Evolutionary conservation across 1,140 invertebrate species (phyloP), one percentile per base, ranked within the genome.

Genomic region (Bombus difficillimus): DNA sequence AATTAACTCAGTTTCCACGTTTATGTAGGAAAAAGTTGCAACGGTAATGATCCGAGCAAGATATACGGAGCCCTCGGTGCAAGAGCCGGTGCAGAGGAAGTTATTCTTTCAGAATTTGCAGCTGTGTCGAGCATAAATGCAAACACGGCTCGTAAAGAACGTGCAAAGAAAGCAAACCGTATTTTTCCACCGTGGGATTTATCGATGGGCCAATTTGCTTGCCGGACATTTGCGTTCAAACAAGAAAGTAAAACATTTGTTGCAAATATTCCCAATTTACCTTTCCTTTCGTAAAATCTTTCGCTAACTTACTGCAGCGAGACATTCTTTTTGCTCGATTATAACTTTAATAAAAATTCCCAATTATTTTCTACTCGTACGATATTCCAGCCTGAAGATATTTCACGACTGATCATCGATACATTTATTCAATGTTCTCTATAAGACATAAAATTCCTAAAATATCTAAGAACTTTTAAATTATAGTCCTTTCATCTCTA

Each of bases 101-200:
- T 85, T 85, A 53, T 85, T 85, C 76, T 85, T 84, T 80, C 68
- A 34, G 43, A 53, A 84, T 79, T 79, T 22, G 75, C 75, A 79
- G 83, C 83, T 80, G 83, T 39, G 76, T 62, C 53, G 53, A 39
- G 39, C 57, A 39, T 34, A 41, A 80, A 72, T 57, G 75, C 76
- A 83, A 68, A 77, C 81, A 69, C 2, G 47, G 34, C 41, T 72
- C 76, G 37, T 64, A 80, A 80, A 80, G 83, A 80, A 72, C 76
- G 39, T 28, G 68, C 76, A 85, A 80, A 72, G 83, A 80, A 85
- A 85, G 76, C 83, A 80, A 47, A 47, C 76, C 59, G 78, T 85
- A 80, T 80, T 85, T 85, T 85, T 85, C 57, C 68, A 22, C 2
- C 32, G 9, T 12, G 39, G 32, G 68, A 80, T 80, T 85, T 84